A percentile compares a stretch with the other conserved stretches of the same genome.
Evolutionary conservation across 1,140 invertebrate genomes (phyloP).

Genomic region (Oedothorax gibbosus): DNA sequence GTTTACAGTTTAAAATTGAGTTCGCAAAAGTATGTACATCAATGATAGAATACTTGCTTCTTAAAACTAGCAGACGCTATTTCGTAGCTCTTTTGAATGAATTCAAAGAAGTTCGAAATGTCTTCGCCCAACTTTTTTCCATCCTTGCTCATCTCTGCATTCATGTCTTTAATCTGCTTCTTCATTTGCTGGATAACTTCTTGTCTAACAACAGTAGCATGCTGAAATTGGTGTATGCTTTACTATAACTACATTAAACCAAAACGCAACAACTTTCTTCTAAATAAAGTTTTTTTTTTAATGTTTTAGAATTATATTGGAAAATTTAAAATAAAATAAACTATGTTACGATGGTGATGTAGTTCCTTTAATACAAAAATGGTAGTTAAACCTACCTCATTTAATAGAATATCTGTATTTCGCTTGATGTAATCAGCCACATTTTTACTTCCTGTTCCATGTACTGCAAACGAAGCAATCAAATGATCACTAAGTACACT

Average conservation of each 20-base stretch:
- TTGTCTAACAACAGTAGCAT: constrained; percentile 24
- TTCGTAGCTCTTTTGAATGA: constrained; percentile 32
- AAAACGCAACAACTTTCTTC: no score
- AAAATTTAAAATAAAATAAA: no score
- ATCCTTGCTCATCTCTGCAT: constrained; percentile 21
- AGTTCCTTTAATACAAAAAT: no score
- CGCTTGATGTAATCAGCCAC: constrained; percentile 24
- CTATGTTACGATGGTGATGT: no score
- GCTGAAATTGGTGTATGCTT: background rate
- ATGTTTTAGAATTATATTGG: no score
- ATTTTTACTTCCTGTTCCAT: constrained; percentile 17
- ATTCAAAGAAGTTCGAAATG: constrained; percentile 34
- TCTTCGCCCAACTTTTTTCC: constrained; percentile 25
- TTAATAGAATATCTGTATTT: constrained; percentile 46
- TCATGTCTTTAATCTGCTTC: constrained; percentile 33
- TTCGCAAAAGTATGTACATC: no score
- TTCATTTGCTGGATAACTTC: constrained; percentile 28
- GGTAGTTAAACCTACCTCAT: constrained; percentile 6
- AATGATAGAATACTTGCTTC: constrained; percentile 1
- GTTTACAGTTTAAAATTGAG: no score
- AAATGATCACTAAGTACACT: no score
- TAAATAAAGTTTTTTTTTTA: no score
- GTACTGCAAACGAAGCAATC: background rate
- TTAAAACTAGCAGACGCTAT: constrained; percentile 14
- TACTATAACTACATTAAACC: no score